Conservation (phyloP, 2,888 invertebrate species). For the Euproctis similis region DNA sequence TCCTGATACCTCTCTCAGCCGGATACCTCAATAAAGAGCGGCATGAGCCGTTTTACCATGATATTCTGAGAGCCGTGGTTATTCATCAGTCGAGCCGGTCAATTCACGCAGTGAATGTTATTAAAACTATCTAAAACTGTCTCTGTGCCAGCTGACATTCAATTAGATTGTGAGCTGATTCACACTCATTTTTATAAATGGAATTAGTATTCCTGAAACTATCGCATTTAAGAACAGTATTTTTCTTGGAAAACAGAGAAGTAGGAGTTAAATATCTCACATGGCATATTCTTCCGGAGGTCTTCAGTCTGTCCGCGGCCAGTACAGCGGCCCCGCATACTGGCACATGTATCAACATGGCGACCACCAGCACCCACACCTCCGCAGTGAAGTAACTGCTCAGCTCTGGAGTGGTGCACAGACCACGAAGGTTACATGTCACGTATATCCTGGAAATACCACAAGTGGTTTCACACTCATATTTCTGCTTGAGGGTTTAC, state of each 20-base stretch:
- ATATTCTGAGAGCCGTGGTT: too few relatives aligned
- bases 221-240: too few relatives aligned
- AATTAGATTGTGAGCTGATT: neutral
- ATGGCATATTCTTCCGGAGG: constrained; percentile 63
- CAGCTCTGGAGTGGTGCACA: constrained; percentile 79
- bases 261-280: constrained; percentile 25
- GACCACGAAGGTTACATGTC: constrained; percentile 81
- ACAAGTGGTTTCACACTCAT: too few relatives aligned
- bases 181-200: too few relatives aligned
- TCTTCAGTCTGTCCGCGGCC: constrained; percentile 81
- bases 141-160: neutral
- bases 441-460: constrained; percentile 79
- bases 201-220: neutral
- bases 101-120: too few relatives aligned
- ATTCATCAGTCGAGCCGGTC: too few relatives aligned
- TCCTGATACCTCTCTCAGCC: too few relatives aligned
- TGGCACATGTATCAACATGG: constrained; percentile 81
- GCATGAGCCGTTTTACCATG: too few relatives aligned
- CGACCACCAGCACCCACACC: constrained; percentile 80
- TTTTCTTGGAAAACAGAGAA: neutral
- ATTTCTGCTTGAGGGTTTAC: too few relatives aligned
- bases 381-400: constrained; percentile 82
- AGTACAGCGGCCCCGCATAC: constrained; percentile 79
- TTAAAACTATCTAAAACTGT: too few relatives aligned
- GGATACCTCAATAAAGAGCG: too few relatives aligned